Percentiles rank a stretch among this genome's conserved stretches.
These are phyloP conservation scores for Dromiciops gliroides DNA, from an alignment of 2,113 vertebrate genomes.

Conservation along the genomic window DNA sequence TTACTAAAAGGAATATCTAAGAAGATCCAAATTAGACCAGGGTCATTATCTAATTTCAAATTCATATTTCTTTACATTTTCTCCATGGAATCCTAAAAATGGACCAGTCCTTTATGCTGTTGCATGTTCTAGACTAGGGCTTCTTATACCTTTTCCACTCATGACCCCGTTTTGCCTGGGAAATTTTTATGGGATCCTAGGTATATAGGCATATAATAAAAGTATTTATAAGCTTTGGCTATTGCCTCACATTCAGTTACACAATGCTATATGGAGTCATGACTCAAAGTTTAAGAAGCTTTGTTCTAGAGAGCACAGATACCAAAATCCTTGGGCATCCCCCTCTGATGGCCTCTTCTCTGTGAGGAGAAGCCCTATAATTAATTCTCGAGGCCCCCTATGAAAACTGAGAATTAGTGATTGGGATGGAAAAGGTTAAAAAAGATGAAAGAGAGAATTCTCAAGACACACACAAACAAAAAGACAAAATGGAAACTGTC, in stretches of 20 bases:
- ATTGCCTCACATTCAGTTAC: no score
- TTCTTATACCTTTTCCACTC: no score
- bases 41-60: neutral
- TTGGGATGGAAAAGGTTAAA: neutral
- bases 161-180: no score
- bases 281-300: no score
- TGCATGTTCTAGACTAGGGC: no score
- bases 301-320: neutral
- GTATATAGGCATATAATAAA: no score
- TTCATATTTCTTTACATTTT: neutral
- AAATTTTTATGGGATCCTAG: no score
- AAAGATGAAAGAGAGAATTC: neutral
- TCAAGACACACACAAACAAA: constrained; percentile 4
- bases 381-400: neutral
- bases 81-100: neutral
- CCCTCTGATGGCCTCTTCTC: neutral
- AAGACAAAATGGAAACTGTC: constrained; percentile 40
- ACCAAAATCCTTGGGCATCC: neutral
- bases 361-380: neutral
- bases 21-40: neutral
- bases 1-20: neutral
- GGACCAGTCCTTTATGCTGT: neutral
- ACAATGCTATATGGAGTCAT: no score
- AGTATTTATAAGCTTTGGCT: no score
- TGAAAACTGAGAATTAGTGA: neutral